Evolutionary conservation across 2,113 vertebrate genomes (phyloP).

Genomic region (Thermophis baileyi): DNA sequence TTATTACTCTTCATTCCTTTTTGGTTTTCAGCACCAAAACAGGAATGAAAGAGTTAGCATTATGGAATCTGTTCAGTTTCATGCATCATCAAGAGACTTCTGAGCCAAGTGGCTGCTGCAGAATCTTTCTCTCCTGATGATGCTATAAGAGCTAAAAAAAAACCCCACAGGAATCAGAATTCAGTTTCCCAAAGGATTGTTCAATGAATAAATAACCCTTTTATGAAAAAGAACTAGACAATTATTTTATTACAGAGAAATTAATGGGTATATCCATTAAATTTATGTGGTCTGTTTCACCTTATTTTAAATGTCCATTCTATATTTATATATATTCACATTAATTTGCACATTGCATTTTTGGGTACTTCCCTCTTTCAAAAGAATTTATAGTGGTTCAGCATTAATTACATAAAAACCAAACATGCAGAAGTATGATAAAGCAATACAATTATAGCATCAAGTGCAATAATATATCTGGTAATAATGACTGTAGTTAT

Average conservation of each 20-base stretch:
- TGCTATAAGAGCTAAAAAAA: not conserved
- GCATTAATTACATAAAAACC: not conserved
- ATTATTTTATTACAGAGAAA: conserved; percentile 30
- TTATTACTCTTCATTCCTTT: conserved; percentile 61
- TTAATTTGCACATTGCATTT: not conserved
- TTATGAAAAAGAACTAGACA: conserved; percentile 11
- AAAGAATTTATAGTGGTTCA: not conserved
- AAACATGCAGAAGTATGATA: not conserved
- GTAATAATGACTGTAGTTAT: not conserved
- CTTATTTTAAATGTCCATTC: not conserved
- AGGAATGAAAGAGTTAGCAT: conserved; percentile 22
- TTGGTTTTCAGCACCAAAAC: conserved; percentile 31
- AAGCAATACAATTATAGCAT: not conserved
- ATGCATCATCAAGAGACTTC: not conserved
- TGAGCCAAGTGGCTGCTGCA: not conserved
- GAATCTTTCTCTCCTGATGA: not conserved
- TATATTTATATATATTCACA: not conserved
- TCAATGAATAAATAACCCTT: conserved; percentile 10
- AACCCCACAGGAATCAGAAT: not conserved
- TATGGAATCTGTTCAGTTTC: conserved; percentile 20
- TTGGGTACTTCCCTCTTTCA: not conserved
- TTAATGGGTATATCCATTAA: conserved; percentile 4
- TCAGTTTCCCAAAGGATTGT: not conserved
- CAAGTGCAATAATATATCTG: not conserved
- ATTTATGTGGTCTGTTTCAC: not conserved